These are phyloP conservation scores for Auanema freiburgensis DNA, from an alignment of 2,888 invertebrate genomes.

Conservation along the genomic window DNA sequence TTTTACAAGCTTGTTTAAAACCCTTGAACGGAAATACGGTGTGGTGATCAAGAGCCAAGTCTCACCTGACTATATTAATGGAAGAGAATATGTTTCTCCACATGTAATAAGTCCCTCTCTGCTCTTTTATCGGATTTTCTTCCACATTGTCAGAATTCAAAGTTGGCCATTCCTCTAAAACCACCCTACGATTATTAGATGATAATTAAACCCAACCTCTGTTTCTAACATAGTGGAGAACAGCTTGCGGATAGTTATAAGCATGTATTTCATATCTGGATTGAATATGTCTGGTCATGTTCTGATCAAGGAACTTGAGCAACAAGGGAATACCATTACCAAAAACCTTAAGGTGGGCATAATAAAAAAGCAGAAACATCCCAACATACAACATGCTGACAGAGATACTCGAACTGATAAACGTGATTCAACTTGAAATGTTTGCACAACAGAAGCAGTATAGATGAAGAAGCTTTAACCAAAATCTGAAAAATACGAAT, in stretches of 20 bases:
- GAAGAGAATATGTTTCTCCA: conserved; percentile 98
- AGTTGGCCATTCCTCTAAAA: conserved; percentile 60
- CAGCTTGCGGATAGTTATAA: conserved; percentile 58
- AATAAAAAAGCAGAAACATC: too few relatives aligned
- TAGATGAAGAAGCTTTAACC: conserved; percentile 90
- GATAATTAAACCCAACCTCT: conserved; percentile 30
- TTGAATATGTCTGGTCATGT: conserved; percentile 71
- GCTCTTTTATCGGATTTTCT: conserved; percentile 23
- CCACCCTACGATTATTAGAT: not conserved
- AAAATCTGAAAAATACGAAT: conserved; percentile 77
- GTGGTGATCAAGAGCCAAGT: too few relatives aligned
- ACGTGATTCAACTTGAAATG: conserved; percentile 96
- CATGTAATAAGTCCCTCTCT: conserved; percentile 72
- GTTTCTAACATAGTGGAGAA: conserved; percentile 57
- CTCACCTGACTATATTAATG: conserved; percentile 87
- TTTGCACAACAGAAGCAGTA: conserved; percentile 86
- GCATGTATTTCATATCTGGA: conserved; percentile 77
- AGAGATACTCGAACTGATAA: conserved; percentile 98
- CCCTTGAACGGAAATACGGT: too few relatives aligned
- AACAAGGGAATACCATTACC: conserved; percentile 98
- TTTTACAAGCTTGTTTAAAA: conserved; percentile 96
- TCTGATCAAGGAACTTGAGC: conserved; percentile 88
- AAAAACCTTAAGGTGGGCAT: conserved; percentile 73
- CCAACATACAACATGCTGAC: conserved; percentile 78
- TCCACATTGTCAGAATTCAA: conserved; percentile 59